These are phyloP conservation scores for Hermaeophaga mercurialis DNA, from an alignment of 2,888 invertebrate species.

Conservation along the genomic window DNA sequence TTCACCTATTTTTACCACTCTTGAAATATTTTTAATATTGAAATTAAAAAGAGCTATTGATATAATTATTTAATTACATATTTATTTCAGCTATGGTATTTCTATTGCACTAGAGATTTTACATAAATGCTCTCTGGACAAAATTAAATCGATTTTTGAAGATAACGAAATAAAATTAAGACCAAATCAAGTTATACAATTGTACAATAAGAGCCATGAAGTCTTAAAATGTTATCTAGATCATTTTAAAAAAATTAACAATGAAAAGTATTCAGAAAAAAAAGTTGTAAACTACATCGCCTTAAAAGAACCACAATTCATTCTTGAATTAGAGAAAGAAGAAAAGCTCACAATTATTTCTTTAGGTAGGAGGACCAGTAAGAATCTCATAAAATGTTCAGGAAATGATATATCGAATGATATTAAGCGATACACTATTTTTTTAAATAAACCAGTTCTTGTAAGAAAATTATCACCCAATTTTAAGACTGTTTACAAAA, in stretches of 20 bases:
- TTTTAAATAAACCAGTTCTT: conserved; percentile 29
- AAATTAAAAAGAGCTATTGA: no score
- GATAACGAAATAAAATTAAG: conserved; percentile 32
- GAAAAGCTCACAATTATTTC: not conserved
- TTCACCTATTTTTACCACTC: no score
- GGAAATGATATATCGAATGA: conserved; percentile 29
- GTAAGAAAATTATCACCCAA: conserved; percentile 28
- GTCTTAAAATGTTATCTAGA: conserved; percentile 34
- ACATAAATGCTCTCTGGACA: conserved; percentile 37
- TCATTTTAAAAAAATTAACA: conserved; percentile 14
- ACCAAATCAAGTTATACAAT: conserved; percentile 36
- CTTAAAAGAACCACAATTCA: conserved; percentile 33
- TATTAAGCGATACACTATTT: conserved; percentile 14
- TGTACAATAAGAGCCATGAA: conserved; percentile 33
- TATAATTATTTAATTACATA: not conserved
- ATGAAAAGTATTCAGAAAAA: conserved; percentile 18
- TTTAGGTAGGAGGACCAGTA: conserved; percentile 35
- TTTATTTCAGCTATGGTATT: conserved; percentile 39
- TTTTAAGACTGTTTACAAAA: conserved; percentile 27
- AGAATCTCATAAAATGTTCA: conserved; percentile 26
- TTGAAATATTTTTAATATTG: no score
- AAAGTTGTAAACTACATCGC: conserved; percentile 31
- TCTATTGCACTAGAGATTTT: conserved; percentile 35
- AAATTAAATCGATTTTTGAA: conserved; percentile 33
- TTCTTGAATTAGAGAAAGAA: conserved; percentile 28